phyloP scores from a whole-genome alignment of 2,888 invertebrate species.

The Leptarthrus brevirostris region DNA sequence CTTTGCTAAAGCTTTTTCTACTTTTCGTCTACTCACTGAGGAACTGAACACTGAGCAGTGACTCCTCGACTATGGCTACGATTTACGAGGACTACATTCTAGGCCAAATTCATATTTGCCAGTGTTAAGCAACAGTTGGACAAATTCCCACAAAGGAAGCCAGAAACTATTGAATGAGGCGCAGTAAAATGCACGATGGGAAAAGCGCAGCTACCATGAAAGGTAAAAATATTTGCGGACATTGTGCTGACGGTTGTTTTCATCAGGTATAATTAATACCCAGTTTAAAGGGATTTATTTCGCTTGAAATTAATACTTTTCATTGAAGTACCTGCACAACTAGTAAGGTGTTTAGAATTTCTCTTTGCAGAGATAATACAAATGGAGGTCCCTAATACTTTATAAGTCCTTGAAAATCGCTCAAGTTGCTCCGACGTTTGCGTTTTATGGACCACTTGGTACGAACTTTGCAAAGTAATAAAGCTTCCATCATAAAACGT shows the following conservation, averaged over 20 bases:
- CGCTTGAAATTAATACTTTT: background rate
- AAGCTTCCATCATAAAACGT: background rate
- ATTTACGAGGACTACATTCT: background rate
- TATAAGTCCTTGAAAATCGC: background rate
- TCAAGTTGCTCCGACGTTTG: too few species aligned
- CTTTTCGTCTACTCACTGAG: background rate
- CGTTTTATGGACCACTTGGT: background rate
- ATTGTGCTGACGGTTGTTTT: background rate
- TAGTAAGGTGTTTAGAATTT: too few species aligned
- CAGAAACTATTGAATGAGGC: background rate
- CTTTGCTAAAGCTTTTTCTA: constrained; percentile 11
- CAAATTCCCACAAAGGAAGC: constrained; percentile 2
- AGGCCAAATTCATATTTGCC: background rate
- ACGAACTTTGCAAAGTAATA: constrained; percentile 21
- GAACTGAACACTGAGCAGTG: background rate
- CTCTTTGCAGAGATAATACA: background rate
- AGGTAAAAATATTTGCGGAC: background rate
- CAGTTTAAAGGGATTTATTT: background rate
- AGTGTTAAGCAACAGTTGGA: constrained; percentile 23
- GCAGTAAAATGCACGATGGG: background rate
- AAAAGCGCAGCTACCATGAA: background rate
- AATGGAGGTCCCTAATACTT: background rate
- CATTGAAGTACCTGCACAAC: too few species aligned
- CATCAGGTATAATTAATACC: constrained; percentile 25
- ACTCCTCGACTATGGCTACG: background rate